Percentiles rank a stretch among this genome's conserved stretches.
These are phyloP conservation scores for Chamaetylas fuelleborni DNA, from an alignment of 2,113 vertebrate species.

Conservation along the genomic window DNA sequence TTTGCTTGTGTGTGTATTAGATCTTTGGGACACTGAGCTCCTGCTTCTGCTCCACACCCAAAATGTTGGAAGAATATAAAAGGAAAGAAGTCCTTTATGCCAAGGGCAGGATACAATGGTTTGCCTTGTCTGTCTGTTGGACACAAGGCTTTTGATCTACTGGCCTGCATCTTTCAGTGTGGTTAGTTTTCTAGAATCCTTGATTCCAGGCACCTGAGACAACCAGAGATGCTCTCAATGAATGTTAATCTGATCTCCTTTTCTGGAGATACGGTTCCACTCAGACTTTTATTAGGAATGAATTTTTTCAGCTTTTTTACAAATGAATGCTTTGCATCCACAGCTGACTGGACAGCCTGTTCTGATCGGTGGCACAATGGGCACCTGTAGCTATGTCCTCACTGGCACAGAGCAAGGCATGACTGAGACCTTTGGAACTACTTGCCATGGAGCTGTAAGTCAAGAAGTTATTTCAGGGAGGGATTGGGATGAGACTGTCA, in stretches of 20 bases:
- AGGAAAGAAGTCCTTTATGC: background rate
- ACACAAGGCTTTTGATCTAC: background rate
- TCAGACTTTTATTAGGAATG: background rate
- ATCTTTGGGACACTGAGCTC: background rate
- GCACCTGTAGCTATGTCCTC: constrained; percentile 96
- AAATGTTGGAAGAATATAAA: background rate
- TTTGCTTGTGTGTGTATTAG: background rate
- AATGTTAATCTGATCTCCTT: background rate
- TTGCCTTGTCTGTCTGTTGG: background rate
- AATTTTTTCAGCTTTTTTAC: background rate
- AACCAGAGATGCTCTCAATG: background rate
- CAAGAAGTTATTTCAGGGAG: background rate
- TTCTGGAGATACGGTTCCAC: background rate
- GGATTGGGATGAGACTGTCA: background rate
- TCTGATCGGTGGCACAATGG: constrained; percentile 96
- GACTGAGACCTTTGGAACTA: constrained; percentile 97
- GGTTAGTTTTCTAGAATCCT: background rate
- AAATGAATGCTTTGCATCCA: background rate
- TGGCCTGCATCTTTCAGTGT: background rate
- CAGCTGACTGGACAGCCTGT: constrained; percentile 97
- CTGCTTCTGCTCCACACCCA: background rate
- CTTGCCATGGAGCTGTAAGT: constrained; percentile 95
- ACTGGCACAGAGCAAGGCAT: constrained; percentile 97
- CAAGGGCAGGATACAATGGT: background rate
- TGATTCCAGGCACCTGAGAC: background rate